Percentiles rank a stretch among this genome's conserved stretches.
Conservation (phyloP, 2,888 invertebrate species). For the Acanthosepion pharaonis region DNA sequence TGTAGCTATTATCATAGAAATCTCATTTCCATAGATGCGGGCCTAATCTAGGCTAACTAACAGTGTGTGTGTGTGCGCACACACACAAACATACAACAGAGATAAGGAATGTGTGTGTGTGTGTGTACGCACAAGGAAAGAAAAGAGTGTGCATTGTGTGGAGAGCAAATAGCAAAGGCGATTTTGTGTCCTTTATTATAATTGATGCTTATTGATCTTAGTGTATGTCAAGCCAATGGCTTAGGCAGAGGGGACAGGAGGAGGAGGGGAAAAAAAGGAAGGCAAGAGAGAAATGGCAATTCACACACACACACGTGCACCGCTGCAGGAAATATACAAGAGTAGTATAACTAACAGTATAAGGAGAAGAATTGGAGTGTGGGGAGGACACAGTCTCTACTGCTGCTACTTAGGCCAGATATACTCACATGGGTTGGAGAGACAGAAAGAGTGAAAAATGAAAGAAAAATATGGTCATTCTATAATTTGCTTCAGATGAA, state of each 20-base stretch:
- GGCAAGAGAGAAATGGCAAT: neutral
- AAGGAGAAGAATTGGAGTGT: neutral
- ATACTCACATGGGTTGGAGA: neutral
- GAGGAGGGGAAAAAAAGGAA: neutral
- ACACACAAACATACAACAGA: neutral
- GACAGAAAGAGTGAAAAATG: neutral
- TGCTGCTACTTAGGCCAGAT: neutral
- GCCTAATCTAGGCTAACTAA: slow-evolving; percentile 25
- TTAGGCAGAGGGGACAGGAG: neutral
- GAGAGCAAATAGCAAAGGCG: neutral
- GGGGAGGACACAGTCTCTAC: neutral
- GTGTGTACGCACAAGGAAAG: neutral
- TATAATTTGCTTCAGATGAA: neutral
- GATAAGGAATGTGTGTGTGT: neutral
- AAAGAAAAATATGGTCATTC: neutral
- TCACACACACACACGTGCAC: neutral
- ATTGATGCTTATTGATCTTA: slow-evolving; percentile 23
- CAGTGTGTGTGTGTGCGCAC: neutral
- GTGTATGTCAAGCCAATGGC: slow-evolving; percentile 1
- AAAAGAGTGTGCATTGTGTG: neutral
- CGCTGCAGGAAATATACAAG: neutral
- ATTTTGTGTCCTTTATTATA: slow-evolving; percentile 9
- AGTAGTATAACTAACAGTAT: slow-evolving; percentile 18
- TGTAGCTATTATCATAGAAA: neutral
- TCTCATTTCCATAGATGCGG: neutral